Evolutionary conservation across 2,113 vertebrate species (phyloP).

Genomic region (Uria lomvia): DNA sequence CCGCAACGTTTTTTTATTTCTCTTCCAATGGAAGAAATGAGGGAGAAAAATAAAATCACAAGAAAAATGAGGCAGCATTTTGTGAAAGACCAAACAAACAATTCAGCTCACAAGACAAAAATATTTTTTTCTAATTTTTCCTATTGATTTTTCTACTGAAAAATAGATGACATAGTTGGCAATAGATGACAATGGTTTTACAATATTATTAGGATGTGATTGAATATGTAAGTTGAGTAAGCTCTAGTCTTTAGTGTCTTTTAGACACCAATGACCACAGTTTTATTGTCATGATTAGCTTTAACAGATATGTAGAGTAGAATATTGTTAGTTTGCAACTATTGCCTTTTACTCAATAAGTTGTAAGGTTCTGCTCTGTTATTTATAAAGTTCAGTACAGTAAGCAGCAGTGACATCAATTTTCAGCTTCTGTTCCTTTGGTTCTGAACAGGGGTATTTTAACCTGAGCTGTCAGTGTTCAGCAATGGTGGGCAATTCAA

Average conservation of each 20-base stretch:
- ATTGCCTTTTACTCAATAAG: neutral
- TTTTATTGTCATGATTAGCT: neutral
- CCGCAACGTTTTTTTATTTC: neutral
- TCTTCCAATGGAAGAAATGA: neutral
- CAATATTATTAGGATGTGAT: neutral
- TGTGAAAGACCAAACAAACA: neutral
- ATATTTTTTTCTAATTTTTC: neutral
- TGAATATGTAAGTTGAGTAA: neutral
- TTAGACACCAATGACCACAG: neutral
- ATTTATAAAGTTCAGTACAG: neutral
- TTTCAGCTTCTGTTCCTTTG: neutral
- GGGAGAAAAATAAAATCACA: neutral
- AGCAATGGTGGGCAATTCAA: neutral
- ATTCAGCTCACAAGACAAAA: neutral
- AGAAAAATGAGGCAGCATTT: neutral
- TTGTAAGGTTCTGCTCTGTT: neutral
- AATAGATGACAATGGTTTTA: neutral
- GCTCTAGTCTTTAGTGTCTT: neutral
- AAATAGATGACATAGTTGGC: neutral
- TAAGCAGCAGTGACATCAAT: neutral
- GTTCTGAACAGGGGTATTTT: neutral
- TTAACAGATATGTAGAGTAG: neutral
- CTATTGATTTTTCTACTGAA: neutral
- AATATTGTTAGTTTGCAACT: neutral
- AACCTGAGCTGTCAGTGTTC: neutral